Conservation (phyloP, 2,113 vertebrate genomes). For the Gopherus flavomarginatus region DNA sequence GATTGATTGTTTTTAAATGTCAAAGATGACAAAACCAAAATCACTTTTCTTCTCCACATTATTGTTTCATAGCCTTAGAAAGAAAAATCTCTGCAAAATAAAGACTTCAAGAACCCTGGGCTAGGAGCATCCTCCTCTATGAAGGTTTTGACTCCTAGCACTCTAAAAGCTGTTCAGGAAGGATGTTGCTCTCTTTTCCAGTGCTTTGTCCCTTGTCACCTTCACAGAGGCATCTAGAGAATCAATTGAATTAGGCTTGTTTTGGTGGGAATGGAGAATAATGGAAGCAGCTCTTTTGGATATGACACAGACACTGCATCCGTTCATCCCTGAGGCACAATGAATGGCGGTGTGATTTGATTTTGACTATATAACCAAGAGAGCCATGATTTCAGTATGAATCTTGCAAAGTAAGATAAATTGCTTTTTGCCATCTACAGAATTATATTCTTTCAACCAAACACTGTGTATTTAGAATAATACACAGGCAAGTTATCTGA, state of each 20-base stretch:
- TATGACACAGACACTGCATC: constrained; percentile 35
- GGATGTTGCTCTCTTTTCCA: not conserved
- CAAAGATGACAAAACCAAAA: not conserved
- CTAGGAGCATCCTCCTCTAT: not conserved
- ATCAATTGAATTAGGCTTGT: constrained; percentile 43
- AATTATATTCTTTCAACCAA: constrained; percentile 74
- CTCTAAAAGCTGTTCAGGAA: not conserved
- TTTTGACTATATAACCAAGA: constrained; percentile 65
- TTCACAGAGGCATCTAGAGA: not conserved
- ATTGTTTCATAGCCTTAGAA: not conserved
- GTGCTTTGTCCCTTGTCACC: constrained; percentile 28
- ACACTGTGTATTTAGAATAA: constrained; percentile 63
- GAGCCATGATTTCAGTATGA: constrained; percentile 43
- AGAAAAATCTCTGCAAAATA: not conserved
- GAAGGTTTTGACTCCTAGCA: not conserved
- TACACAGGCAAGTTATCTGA: not conserved
- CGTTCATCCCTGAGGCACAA: constrained; percentile 60
- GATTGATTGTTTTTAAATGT: not conserved
- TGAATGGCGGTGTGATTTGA: constrained; percentile 72
- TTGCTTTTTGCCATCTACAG: constrained; percentile 27
- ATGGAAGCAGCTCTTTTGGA: constrained; percentile 41
- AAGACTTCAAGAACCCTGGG: not conserved
- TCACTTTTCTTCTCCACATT: not conserved
- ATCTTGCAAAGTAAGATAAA: constrained; percentile 76
- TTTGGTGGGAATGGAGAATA: constrained; percentile 56